Evolutionary conservation across 2,797 vertebrate genomes (phyloP), one percentile per base, ranked within the genome.

Genomic region (Artibeus jamaicensis): DNA sequence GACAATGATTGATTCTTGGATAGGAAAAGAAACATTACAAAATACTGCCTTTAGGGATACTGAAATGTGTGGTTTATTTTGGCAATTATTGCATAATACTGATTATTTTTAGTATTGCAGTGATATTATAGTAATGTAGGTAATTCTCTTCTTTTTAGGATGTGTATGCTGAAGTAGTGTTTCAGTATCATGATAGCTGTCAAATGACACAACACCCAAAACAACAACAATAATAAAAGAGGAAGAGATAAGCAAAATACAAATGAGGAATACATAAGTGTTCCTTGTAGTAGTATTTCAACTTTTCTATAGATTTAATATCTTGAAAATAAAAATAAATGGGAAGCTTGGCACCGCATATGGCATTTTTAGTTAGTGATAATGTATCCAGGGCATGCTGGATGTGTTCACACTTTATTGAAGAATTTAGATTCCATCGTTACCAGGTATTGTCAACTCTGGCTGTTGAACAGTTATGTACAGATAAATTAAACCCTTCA

Each of bases 291-390:
- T 86, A 71, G 44, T 14, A 22, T 67, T 93, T 71, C 24, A 82
- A 39, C 10, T 50, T 85, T 89, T 84, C 34, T 37, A 6, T 44
- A 90, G 9, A 65, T 65, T 89, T 44, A 50, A 22, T 39, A 70
- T 62, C 9, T 90, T 94, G 15, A 59, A 92, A 83, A 89, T 65
- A 74, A 86, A 88, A 90, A 93, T n/a, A 46, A 4, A 85, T 59
- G 15, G 15, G 12, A 74, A 50, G 62, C 50, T 21, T 50, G 9
- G 6, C 5, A 59, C 32, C 73, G 2, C n/a, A 42, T 85, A 55
- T 18, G 26, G 50, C 18, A 29, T 78, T 70, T 94, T 74, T 78
- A 50, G 18, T 46, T 29, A 88, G 22, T 81, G 22, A 67, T 21
- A 68, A 50, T 65, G 9, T 68, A 81, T 71, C 77, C 89, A 29